phyloP scores from a whole-genome alignment of 1,140 invertebrate genomes.

The Brachionus calyciflorus region DNA sequence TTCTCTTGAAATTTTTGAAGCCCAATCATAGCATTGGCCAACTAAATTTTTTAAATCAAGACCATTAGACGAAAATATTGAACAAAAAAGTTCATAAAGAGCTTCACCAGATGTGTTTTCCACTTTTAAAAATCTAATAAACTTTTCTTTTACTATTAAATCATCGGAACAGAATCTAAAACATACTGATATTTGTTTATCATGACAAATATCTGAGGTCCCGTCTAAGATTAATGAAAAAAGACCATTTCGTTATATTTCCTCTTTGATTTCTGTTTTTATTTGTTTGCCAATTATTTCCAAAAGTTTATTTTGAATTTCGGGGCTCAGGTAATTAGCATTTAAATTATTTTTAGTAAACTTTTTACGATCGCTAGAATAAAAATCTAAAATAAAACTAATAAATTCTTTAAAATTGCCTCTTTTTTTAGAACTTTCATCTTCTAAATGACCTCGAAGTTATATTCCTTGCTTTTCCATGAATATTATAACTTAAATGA shows the following conservation, averaged over 20 bases:
- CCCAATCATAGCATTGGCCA: slow-evolving; percentile 11
- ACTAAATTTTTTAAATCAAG: neutral
- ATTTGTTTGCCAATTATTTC: neutral
- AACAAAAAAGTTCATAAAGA: neutral
- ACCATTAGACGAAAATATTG: neutral
- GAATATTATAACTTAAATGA: neutral
- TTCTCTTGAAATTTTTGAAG: neutral
- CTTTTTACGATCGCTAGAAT: too few relatives aligned
- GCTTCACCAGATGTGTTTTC: neutral
- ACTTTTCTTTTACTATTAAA: slow-evolving; percentile 30
- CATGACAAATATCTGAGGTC: neutral
- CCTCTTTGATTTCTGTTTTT: neutral
- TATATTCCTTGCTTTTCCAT: neutral
- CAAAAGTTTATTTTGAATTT: slow-evolving; percentile 16
- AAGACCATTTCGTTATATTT: neutral
- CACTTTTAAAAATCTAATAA: slow-evolving; percentile 5
- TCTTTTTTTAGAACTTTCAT: neutral
- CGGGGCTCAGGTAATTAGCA: neutral
- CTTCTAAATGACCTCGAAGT: neutral
- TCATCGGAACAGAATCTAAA: neutral
- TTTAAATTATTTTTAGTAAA: neutral
- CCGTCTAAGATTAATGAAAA: slow-evolving; percentile 8
- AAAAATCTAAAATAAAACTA: neutral
- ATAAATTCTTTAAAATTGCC: slow-evolving; percentile 17
- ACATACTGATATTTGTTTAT: slow-evolving; percentile 3